Evolutionary conservation across 2,113 vertebrate species (phyloP).

Genomic region (Eulemur rufifrons): DNA sequence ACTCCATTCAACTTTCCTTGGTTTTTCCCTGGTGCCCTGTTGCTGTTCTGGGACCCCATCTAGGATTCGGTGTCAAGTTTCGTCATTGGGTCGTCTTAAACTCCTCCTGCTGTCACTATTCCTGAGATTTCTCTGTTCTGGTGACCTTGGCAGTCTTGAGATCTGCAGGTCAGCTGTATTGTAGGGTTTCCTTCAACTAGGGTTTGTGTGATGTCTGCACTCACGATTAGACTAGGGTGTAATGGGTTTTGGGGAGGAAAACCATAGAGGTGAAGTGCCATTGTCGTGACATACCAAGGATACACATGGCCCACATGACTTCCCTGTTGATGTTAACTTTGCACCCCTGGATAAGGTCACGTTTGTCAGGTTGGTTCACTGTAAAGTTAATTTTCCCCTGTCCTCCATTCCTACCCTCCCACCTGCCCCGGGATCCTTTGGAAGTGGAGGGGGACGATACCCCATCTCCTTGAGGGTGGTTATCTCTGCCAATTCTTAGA

Average conservation of each 20-base stretch:
- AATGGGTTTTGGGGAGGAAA: neutral
- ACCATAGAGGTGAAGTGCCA: too few relatives aligned
- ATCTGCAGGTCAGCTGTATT: neutral
- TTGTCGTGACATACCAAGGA: rapidly evolving
- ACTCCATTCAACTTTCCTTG: neutral
- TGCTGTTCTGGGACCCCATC: neutral
- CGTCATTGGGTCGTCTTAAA: neutral
- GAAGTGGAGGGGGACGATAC: too few relatives aligned
- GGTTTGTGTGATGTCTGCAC: neutral
- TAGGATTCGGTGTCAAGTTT: rapidly evolving
- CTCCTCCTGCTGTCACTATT: rapidly evolving
- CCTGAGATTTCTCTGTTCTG: neutral
- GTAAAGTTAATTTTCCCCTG: neutral
- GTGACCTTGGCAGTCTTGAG: neutral
- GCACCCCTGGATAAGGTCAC: rapidly evolving
- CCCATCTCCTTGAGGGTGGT: neutral
- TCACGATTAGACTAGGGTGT: neutral
- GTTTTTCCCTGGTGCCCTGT: rapidly evolving
- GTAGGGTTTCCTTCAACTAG: neutral
- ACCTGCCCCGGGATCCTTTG: too few relatives aligned
- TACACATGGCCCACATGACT: neutral
- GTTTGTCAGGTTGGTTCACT: neutral
- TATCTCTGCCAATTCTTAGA: neutral
- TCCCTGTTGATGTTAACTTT: too few relatives aligned
- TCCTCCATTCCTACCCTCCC: too few relatives aligned